A percentile compares a stretch with the other conserved stretches of the same genome.
These are phyloP conservation scores for Nephrotoma appendiculata DNA, from an alignment of 2,888 invertebrate genomes.

Conservation along the genomic window DNA sequence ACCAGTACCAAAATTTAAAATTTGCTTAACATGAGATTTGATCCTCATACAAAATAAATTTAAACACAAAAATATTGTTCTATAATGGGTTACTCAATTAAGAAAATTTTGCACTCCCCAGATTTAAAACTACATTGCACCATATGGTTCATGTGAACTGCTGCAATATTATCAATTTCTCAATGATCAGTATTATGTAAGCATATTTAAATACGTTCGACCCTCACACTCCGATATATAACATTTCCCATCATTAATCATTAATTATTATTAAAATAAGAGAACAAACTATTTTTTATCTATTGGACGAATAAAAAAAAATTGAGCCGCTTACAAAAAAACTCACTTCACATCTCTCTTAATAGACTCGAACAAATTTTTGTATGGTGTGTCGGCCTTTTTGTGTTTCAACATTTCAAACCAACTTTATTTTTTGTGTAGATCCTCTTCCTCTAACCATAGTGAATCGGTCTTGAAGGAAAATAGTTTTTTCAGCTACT, in stretches of 20 bases:
- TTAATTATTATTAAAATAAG: not conserved
- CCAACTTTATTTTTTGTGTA: not conserved
- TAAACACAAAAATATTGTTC: too few relatives aligned
- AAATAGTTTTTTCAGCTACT: not conserved
- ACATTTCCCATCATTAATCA: not conserved
- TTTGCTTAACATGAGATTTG: too few relatives aligned
- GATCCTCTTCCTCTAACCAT: not conserved
- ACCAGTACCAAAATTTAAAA: too few relatives aligned
- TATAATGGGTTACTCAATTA: too few relatives aligned
- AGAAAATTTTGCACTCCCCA: too few relatives aligned
- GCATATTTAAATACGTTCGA: not conserved
- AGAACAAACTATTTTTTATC: not conserved
- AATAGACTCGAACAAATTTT: not conserved
- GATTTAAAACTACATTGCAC: too few relatives aligned
- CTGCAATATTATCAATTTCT: too few relatives aligned
- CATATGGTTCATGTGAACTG: too few relatives aligned
- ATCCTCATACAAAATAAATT: too few relatives aligned
- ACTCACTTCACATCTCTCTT: not conserved
- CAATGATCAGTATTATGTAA: too few relatives aligned
- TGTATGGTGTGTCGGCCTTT: not conserved
- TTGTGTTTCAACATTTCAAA: not conserved
- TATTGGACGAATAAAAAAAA: not conserved
- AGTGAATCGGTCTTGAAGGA: not conserved
- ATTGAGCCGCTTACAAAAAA: not conserved
- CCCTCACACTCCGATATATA: not conserved